Conservation (phyloP, 2,113 vertebrate species). For the Fulica atra region DNA sequence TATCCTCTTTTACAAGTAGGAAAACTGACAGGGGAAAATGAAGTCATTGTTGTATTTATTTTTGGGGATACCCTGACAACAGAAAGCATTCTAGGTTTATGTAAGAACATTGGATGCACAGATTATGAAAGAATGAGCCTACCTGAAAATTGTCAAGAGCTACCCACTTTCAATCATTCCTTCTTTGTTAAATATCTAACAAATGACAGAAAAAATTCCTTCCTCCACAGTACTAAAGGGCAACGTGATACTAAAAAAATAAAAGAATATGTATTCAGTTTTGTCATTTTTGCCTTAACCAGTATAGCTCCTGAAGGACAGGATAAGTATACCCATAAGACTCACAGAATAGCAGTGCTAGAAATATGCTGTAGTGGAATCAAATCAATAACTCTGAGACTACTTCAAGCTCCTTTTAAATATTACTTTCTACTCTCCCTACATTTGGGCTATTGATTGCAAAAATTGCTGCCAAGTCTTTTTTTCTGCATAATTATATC, state of each 20-base stretch:
- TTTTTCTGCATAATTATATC: slow-evolving; percentile 37
- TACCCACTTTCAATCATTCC: slow-evolving; percentile 56
- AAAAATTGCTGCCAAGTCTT: slow-evolving; percentile 37
- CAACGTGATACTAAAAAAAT: neutral
- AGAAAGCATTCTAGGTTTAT: slow-evolving; percentile 24
- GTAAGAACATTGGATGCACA: slow-evolving; percentile 12
- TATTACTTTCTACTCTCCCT: slow-evolving; percentile 24
- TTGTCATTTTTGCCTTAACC: neutral
- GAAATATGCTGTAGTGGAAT: slow-evolving; percentile 29
- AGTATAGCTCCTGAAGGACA: slow-evolving; percentile 48
- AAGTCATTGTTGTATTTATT: slow-evolving; percentile 41
- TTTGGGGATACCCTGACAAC: slow-evolving; percentile 25
- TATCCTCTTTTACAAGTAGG: neutral
- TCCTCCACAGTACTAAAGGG: slow-evolving; percentile 9
- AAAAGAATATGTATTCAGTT: neutral
- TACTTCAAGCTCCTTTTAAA: slow-evolving; percentile 37
- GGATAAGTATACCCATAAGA: slow-evolving; percentile 59
- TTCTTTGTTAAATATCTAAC: slow-evolving; percentile 17
- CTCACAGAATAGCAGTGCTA: neutral
- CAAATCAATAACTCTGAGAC: slow-evolving; percentile 55
- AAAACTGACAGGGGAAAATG: slow-evolving; percentile 23
- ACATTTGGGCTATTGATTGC: slow-evolving; percentile 56
- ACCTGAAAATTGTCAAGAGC: slow-evolving; percentile 52
- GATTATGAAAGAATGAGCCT: slow-evolving; percentile 26
- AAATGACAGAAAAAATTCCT: slow-evolving; percentile 22